Base-by-base conservation (phyloP, 2,113 vertebrate species). In the Pterocles orientalis region DNA sequence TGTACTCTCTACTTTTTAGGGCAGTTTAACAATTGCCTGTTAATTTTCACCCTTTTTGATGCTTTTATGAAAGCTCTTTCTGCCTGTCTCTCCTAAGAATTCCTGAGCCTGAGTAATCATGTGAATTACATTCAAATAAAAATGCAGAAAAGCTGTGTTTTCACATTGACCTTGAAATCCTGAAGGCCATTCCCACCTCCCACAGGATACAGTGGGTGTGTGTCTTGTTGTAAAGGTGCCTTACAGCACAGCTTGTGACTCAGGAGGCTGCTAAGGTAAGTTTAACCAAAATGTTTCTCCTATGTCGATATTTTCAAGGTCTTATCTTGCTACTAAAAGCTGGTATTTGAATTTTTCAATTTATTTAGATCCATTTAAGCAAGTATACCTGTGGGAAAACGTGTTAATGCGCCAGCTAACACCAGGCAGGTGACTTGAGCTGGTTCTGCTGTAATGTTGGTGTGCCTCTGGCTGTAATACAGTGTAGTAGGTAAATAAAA, bases 71-170 rank as follows among this genome's bases (percentile, higher is more conserved):
- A 76, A 12, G 5, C 33, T 84, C 12, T 56, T 64, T 39, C 45
- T 41, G 13, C 31, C 29, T 9, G 9, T 48, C 25, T 69, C 33
- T 65, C 66, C 41, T 54, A 78, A 73, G 58, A 70, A 50, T 33
- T 18, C 66, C 43, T 6, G 23, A 86, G 76, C 56, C 50, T 18
- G 31, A n/a, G 41, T 48, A 73, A 82, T 57, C 41, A 71, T 6
- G 8, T 47, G 68, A 47, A 68, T 78, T 69, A 69, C 10, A 36
- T 88, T 85, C 9, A 23, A 57, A 89, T 79, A 34, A 83, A 93
- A 97, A 87, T 16, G 34, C 69, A 71, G 75, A 93, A 79, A 95
- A 69, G 29, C 81, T 86, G 31, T 51, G 24, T 78, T 92, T 91
- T 70, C 58, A 66, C n/a, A 15, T 6, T 87, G 65, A 53, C 81